Conservation (phyloP, 2,797 vertebrate species). For the Tapera naevia region DNA sequence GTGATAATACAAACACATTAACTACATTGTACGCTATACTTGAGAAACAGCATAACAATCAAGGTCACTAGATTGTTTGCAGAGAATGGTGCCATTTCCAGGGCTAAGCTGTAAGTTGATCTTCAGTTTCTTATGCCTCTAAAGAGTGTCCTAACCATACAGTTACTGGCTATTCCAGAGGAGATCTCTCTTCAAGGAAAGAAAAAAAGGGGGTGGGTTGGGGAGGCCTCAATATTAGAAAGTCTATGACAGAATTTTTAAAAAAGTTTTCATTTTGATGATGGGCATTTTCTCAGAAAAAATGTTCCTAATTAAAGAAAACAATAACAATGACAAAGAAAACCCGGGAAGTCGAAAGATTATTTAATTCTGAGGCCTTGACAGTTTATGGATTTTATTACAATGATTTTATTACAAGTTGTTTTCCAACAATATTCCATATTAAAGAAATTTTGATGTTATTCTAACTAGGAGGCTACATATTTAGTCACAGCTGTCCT, state of each 20-base stretch:
- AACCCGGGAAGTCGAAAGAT: not conserved
- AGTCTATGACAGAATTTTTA: not conserved
- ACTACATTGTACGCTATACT: not conserved
- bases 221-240: not conserved
- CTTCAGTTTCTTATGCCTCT: not conserved
- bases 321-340: not conserved
- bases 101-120: not conserved
- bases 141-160: not conserved
- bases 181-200: not conserved
- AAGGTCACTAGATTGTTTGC: not conserved
- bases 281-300: not conserved
- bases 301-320: not conserved
- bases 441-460: not conserved
- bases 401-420: not conserved
- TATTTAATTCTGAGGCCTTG: not conserved
- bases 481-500: not conserved
- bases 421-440: not conserved
- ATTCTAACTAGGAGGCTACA: not conserved
- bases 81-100: not conserved
- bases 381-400: too few relatives aligned
- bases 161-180: not conserved
- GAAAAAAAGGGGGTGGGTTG: not conserved
- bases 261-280: not conserved
- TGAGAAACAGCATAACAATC: not conserved
- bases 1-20: not conserved